These are phyloP conservation scores for Coleophora deauratella DNA, from an alignment of 2,888 invertebrate species.

Conservation along the genomic window DNA sequence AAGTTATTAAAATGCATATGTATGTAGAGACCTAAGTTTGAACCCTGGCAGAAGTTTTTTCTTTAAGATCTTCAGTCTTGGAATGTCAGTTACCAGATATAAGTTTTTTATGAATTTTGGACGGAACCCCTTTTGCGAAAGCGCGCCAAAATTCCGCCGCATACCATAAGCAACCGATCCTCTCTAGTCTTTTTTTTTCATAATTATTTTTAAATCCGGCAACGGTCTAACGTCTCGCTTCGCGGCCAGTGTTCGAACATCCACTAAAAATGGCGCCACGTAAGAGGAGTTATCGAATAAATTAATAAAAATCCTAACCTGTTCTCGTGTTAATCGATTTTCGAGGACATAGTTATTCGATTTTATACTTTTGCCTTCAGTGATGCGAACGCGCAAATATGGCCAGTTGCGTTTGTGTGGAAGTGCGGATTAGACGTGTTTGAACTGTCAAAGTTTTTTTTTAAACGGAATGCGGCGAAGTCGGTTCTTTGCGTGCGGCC, in stretches of 20 bases:
- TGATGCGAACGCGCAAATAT: slow-evolving; percentile 12
- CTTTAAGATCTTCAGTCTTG: no score
- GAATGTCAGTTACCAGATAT: no score
- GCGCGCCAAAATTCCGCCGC: slow-evolving; percentile 34
- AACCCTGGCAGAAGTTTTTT: no score
- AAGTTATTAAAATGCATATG: no score
- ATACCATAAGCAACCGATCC: slow-evolving; percentile 41
- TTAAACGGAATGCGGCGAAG: background rate
- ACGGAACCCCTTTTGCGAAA: slow-evolving; percentile 32
- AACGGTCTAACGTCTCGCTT: slow-evolving; percentile 52
- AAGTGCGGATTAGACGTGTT: slow-evolving; percentile 49
- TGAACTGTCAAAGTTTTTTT: background rate
- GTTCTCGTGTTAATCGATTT: slow-evolving; percentile 5
- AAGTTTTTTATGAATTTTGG: background rate
- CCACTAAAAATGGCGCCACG: slow-evolving; percentile 39
- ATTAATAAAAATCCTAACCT: slow-evolving; percentile 9
- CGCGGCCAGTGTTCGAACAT: slow-evolving; percentile 30
- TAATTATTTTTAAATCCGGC: slow-evolving; percentile 57
- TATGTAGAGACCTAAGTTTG: no score
- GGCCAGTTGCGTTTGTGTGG: slow-evolving; percentile 54
- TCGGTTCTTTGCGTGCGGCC: background rate
- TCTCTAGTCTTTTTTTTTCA: slow-evolving; percentile 38
- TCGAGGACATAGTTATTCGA: slow-evolving; percentile 5
- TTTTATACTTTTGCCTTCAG: slow-evolving; percentile 2
- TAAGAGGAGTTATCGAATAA: slow-evolving; percentile 15